These are phyloP conservation scores for Chrysopa pallens DNA, from an alignment of 1,140 invertebrate species.

Conservation along the genomic window DNA sequence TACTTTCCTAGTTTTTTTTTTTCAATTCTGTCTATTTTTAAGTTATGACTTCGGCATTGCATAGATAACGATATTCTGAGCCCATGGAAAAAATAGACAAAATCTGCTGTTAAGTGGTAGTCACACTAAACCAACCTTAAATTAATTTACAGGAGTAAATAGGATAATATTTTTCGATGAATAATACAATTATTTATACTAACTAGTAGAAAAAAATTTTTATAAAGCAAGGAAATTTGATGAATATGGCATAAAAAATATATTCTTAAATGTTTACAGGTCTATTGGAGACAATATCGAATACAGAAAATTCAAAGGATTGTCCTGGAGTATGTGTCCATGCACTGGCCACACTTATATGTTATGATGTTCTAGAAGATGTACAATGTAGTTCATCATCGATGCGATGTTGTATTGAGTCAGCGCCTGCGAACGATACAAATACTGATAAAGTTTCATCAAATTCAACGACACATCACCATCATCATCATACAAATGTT, in stretches of 20 bases:
- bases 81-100: too few species aligned
- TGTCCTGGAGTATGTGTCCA: constrained; percentile 76
- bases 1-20: too few species aligned
- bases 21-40: too few species aligned
- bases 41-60: too few species aligned
- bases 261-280: constrained; percentile 30
- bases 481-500: not conserved
- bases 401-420: constrained; percentile 68
- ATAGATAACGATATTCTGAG: too few species aligned
- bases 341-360: constrained; percentile 60
- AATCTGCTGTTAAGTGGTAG: too few species aligned
- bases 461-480: constrained; percentile 6
- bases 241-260: not conserved
- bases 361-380: constrained; percentile 64
- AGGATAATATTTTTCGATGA: too few species aligned
- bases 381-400: constrained; percentile 54
- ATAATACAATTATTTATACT: too few species aligned
- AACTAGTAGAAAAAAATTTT: too few species aligned
- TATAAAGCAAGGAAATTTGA: too few species aligned
- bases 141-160: too few species aligned
- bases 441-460: not conserved
- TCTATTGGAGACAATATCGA: constrained; percentile 63
- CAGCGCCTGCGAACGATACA: constrained; percentile 26
- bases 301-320: constrained; percentile 59
- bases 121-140: too few species aligned